These are phyloP conservation scores for Lepus timidus DNA, from an alignment of 2,113 vertebrate genomes.

Conservation along the genomic window DNA sequence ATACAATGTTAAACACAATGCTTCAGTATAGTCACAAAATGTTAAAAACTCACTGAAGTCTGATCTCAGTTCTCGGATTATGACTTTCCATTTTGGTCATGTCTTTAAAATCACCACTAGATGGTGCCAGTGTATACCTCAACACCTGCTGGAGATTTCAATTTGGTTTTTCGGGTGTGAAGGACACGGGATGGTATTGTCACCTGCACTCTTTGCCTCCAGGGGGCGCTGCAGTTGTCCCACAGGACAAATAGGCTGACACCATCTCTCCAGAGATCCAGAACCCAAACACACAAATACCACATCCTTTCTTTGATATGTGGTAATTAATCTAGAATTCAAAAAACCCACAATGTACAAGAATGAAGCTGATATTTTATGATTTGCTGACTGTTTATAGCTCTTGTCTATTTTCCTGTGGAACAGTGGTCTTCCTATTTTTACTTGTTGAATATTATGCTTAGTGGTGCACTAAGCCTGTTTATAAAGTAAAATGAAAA, in stretches of 20 bases:
- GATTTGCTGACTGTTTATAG: no score
- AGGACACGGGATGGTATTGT: not conserved
- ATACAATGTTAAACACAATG: not conserved
- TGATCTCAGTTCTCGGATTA: not conserved
- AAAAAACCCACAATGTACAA: no score
- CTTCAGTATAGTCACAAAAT: not conserved
- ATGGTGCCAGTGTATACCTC: slow-evolving; percentile 61
- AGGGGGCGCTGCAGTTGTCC: not conserved
- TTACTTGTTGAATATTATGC: no score
- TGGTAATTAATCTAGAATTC: no score
- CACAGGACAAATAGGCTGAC: not conserved
- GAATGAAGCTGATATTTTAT: no score
- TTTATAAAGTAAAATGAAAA: no score
- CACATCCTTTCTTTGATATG: no score
- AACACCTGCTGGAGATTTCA: not conserved
- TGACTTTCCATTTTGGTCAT: slow-evolving; percentile 30
- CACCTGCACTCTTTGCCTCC: not conserved
- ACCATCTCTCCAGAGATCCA: not conserved
- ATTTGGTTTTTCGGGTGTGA: not conserved
- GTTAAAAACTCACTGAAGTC: slow-evolving; percentile 19
- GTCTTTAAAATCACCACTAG: slow-evolving; percentile 68
- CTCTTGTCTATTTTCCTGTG: no score
- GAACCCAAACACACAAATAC: no score
- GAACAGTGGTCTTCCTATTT: no score
- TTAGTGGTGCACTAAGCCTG: no score